Evolutionary conservation across 2,888 invertebrate genomes (phyloP), one percentile per base, ranked within the genome.

Genomic region (Celastrina argiolus): DNA sequence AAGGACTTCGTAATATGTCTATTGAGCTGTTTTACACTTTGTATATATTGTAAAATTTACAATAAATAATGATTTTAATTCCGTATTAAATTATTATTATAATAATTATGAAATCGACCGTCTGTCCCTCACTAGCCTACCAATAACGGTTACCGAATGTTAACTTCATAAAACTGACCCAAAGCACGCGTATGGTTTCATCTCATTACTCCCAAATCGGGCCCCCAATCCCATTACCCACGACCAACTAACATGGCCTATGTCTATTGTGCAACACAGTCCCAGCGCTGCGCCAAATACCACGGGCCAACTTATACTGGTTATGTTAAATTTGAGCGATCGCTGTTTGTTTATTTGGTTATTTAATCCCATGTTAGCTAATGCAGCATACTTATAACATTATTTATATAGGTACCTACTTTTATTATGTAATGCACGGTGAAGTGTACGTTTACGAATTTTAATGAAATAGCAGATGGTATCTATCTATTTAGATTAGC

Each of bases 161-260:
- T 4, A 51, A 51, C 26, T n/a, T 39, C 2, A 45, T 16, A 22
- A 14, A 22, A 51, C 26, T 51, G 51, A 51, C 51, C 51, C 45
- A 18, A 16, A 8, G 16, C 16, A 39, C 39, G 36, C 6, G 61
- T 61, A 39, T 36, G 61, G 61, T 39, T 61, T 61, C 61, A 61
- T 61, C 61, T 61, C 34, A 61, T 66, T 66, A 66, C 65, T 59
- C 58, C 65, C 65, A 59, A 66, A 66, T 16, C 22, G 59, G 42
- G 58, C 65, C 65, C 58, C 65, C 65, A 59, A 66, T 66, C 42
- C 42, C 42, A 66, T 42, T 45, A 59, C 22, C 22, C 10, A 10
- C 10, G 36, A 7, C 8, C 8, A 36, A 22, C 10, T 16, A 18
- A 3, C 22, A 4, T 22, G 51, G 51, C 51, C 51, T 8, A 5